Evolutionary conservation across 2,797 vertebrate genomes (phyloP).

Genomic region (Lemur catta): DNA sequence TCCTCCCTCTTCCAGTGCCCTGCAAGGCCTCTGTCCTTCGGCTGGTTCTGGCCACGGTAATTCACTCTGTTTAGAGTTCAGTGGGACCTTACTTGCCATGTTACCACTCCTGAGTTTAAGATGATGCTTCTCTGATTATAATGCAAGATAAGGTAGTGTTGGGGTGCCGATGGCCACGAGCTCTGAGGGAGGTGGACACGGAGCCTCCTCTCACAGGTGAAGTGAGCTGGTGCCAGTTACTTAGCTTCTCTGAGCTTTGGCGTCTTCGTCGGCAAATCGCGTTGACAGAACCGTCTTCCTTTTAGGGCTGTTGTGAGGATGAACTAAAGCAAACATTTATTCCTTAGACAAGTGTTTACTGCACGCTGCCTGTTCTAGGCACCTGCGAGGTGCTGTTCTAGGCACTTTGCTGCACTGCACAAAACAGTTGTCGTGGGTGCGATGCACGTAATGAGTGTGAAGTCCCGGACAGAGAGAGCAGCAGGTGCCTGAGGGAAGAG

Average conservation of each 20-base stretch:
- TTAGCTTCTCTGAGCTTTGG: neutral
- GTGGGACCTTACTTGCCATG: neutral
- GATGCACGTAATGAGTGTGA: accelerated
- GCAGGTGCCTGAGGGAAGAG: neutral
- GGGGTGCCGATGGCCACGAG: neutral
- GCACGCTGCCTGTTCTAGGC: neutral
- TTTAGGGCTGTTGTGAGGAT: neutral
- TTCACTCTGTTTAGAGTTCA: neutral
- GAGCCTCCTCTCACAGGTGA: neutral
- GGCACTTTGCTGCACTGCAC: neutral
- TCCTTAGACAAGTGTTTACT: neutral
- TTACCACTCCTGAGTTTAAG: neutral
- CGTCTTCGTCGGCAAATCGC: neutral
- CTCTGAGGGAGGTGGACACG: neutral
- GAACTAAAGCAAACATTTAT: neutral
- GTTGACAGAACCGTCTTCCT: neutral
- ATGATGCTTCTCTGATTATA: neutral
- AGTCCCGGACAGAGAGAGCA: neutral
- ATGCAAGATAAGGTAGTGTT: neutral
- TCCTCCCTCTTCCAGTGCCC: neutral
- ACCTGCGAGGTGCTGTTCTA: neutral
- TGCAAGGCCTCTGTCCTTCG: neutral
- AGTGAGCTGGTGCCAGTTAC: neutral
- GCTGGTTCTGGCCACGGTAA: neutral
- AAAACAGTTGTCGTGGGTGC: too few relatives aligned